phyloP scores from a whole-genome alignment of 2,888 invertebrate genomes.

The Pyralis farinalis region DNA sequence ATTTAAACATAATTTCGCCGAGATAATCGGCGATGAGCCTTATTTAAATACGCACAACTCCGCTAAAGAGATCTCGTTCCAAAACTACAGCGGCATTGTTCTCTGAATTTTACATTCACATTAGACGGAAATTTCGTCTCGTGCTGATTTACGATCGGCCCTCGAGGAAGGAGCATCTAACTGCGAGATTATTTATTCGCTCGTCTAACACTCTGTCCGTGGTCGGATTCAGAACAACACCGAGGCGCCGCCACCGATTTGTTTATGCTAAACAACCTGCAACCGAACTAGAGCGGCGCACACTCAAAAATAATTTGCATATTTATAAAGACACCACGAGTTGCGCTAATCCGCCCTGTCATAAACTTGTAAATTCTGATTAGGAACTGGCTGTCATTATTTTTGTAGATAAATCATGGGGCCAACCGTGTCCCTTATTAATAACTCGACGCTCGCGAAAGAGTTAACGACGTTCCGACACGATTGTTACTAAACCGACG shows the following conservation, averaged over 20 bases:
- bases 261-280: constrained; percentile 67
- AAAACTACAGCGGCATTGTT: constrained; percentile 54
- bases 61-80: constrained; percentile 43
- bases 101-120: constrained; percentile 64
- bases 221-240: constrained; percentile 23
- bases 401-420: constrained; percentile 56
- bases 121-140: constrained; percentile 64
- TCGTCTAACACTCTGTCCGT: constrained; percentile 44
- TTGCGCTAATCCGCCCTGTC: constrained; percentile 37
- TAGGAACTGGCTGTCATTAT: constrained; percentile 36
- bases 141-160: constrained; percentile 62
- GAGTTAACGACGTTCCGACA: constrained; percentile 69
- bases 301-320: constrained; percentile 67
- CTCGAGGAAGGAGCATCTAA: constrained; percentile 54
- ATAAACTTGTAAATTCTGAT: constrained; percentile 58
- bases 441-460: constrained; percentile 56
- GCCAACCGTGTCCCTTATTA: constrained; percentile 55
- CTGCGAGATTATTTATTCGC: constrained; percentile 64
- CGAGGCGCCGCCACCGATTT: constrained; percentile 44
- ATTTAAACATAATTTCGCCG: constrained; percentile 13
- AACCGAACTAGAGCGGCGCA: constrained; percentile 48
- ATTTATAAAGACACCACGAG: constrained; percentile 53
- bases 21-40: constrained; percentile 43
- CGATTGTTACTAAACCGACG: constrained; percentile 73
- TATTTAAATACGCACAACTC: constrained; percentile 49